Evolutionary conservation across 2,888 invertebrate genomes (phyloP), one percentile per base, ranked within the genome.

Genomic region (Trichopria drosophilae): DNA sequence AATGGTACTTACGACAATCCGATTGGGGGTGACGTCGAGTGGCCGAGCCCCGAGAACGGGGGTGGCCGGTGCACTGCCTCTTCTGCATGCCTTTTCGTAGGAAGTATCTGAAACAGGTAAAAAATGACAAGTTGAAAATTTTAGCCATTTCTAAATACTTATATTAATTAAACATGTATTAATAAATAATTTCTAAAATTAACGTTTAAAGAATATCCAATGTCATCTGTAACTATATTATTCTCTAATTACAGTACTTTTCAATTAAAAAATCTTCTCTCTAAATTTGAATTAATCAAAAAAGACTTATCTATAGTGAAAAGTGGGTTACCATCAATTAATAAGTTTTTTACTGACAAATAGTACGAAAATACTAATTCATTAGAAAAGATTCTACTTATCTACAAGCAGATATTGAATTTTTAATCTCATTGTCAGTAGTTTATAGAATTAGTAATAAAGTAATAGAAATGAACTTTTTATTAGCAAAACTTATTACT

Each of bases 61-160:
- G 63, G 90, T 89, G 63, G 88, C 86, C 53, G 92, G 92, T 50
- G 91, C 90, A 64, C 88, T 88, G 56, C 89, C 88, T 62, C 89
- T 83, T 62, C 89, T 83, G 74, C 90, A 90, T 75, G 90, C 90
- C 78, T 92, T 92, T 79, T 93, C 92, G 79, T 92, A 92, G 63
- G 91, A 91, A 65, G 92, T 90, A 77, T 93, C 92, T 93, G 82
- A 16, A 81, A 82, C 70, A 64, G 60, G 61, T 49, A 53, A 55
- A 59, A 34, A 51, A 41, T 22, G 22, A 13, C 32, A 43, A 51
- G 15, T 32, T 10, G 12, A 32, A 32, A 32, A 32, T 9, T 9
- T 24, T 24, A 24, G 10, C 10, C 10, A 9, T 24, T 24, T 24
- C 6, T 24, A 10, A 24, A 24, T 9, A 6, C 24, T 9, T 24